A percentile compares a stretch with the other conserved stretches of the same genome.
Evolutionary conservation across 2,888 invertebrate species (phyloP).

Genomic region (Polydrusus tereticollis): DNA sequence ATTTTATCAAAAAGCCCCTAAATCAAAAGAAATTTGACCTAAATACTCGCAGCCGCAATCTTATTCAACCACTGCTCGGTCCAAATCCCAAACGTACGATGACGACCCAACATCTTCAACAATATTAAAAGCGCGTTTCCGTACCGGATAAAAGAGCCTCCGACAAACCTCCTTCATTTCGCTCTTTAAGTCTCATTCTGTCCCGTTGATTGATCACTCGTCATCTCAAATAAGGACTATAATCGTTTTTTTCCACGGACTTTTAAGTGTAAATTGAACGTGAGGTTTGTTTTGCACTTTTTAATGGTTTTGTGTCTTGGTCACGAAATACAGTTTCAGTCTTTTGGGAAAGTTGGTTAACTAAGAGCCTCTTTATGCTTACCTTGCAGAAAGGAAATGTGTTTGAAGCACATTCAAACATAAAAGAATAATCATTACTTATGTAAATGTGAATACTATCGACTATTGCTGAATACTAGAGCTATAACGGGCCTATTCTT

Average conservation of each 20-base stretch:
- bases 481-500: too few species aligned
- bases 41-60: constrained; percentile 17
- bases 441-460: too few species aligned
- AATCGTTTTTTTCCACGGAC: constrained; percentile 58
- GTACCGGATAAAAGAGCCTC: constrained; percentile 35
- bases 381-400: too few species aligned
- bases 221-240: constrained; percentile 56
- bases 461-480: too few species aligned
- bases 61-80: constrained; percentile 5
- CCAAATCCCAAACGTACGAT: constrained; percentile 27
- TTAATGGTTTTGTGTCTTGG: constrained; percentile 35
- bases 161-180: constrained; percentile 49
- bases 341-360: too few species aligned
- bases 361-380: too few species aligned
- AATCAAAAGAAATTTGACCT: constrained; percentile 16
- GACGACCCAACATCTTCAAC: constrained; percentile 31
- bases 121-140: constrained; percentile 35
- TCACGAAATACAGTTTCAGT: constrained; percentile 35
- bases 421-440: too few species aligned
- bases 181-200: constrained; percentile 42
- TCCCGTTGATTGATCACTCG: constrained; percentile 57
- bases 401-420: too few species aligned
- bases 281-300: constrained; percentile 57
- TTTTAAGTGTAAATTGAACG: constrained; percentile 63
- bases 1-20: neutral